Percentiles rank a stretch among this genome's conserved stretches.
phyloP scores from a whole-genome alignment of 2,797 vertebrate genomes.

The Anas bahamensis region DNA sequence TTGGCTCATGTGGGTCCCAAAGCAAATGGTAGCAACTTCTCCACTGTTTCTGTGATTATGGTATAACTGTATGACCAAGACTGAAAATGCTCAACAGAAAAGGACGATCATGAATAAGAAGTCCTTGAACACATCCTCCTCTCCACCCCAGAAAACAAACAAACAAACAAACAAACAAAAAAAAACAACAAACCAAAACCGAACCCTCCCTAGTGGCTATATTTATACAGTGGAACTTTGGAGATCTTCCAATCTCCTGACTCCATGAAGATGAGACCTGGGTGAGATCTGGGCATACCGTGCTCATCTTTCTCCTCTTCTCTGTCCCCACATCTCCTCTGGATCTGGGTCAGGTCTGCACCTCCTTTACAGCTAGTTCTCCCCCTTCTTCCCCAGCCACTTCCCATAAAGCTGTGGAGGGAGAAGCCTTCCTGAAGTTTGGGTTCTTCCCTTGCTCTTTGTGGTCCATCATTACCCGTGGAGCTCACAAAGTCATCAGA shows the following conservation, averaged over 20 bases:
- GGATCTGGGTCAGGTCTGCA: background rate
- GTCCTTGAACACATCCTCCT: background rate
- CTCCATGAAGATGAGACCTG: background rate
- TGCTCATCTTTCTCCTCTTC: background rate
- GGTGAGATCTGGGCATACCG: too few species aligned
- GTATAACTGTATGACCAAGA: background rate
- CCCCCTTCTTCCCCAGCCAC: background rate
- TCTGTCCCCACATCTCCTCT: background rate
- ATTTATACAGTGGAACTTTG: background rate
- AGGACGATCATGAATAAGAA: background rate
- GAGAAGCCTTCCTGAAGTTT: background rate
- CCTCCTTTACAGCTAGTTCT: background rate
- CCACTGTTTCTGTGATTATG: background rate
- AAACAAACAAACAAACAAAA: too few species aligned
- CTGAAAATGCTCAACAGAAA: background rate
- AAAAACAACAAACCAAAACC: too few species aligned
- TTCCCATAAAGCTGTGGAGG: background rate
- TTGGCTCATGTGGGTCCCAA: background rate
- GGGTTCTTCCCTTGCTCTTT: background rate
- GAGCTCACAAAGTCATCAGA: background rate
- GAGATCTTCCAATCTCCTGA: background rate
- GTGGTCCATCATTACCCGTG: background rate
- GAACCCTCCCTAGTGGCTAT: background rate
- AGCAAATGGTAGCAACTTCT: background rate
- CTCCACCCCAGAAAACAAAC: too few species aligned